These are phyloP conservation scores for Toxostoma redivivum DNA, from an alignment of 2,113 vertebrate species.

Conservation along the genomic window DNA sequence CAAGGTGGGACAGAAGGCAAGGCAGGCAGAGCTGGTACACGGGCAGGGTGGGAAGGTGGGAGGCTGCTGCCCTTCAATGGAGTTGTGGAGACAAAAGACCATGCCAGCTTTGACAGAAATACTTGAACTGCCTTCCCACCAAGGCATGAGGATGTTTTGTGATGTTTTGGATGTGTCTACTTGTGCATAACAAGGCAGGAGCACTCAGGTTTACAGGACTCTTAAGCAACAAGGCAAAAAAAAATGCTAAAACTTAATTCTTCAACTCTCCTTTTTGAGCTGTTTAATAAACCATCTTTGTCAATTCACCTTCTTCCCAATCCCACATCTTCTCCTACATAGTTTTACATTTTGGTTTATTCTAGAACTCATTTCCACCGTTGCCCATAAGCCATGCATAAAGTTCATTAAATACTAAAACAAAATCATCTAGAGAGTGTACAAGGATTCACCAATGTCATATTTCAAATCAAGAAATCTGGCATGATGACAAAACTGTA, in stretches of 20 bases:
- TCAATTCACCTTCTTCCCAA: neutral
- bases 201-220: neutral
- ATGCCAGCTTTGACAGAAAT: neutral
- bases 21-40: neutral
- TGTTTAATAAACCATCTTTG: neutral
- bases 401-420: neutral
- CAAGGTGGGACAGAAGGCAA: neutral
- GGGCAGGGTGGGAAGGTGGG: neutral
- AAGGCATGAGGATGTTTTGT: rapidly evolving
- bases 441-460: neutral
- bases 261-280: neutral
- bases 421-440: neutral
- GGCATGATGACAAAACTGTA: neutral
- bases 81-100: neutral
- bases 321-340: neutral
- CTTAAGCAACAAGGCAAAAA: neutral
- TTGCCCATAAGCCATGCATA: neutral
- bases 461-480: neutral
- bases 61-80: neutral
- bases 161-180: neutral
- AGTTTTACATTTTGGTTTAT: neutral
- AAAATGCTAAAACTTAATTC: neutral
- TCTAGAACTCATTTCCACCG: neutral
- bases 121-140: neutral
- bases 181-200: neutral